Base-by-base conservation (phyloP, 2,797 vertebrate species). In the Gorsachius magnificus region DNA sequence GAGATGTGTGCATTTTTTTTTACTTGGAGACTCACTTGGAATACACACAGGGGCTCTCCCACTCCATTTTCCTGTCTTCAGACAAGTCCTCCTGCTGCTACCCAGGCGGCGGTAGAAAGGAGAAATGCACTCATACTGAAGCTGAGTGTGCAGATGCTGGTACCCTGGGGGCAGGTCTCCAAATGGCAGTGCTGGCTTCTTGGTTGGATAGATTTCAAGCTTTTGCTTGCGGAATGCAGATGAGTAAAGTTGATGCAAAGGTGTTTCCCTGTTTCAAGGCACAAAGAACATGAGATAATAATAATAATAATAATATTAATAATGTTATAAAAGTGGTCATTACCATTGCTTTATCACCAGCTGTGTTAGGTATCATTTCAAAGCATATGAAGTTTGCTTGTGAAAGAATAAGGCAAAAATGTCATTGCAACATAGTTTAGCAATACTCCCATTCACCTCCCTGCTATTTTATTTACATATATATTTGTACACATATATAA, bases 61-160 rank as follows among this genome's bases (percentile, higher is more conserved):
- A 31, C 99, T 99, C 99, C 99, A 99, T 95, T 99, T 99, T 10
- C 99, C 99, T 3, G 99, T 99, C 97, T 99, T 99, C 54, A 99
- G 97, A 96, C 99, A 99, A 3, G 99, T 99, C 83, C 99, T 99
- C 15, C 99, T 98, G 86, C 99, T 96, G 95, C 99, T 99, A 69
- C 99, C 99, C 54, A 98, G 97, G 95, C 99, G 99, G 17, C 98
- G 99, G 97, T 99, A 99, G 97, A 98, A 99, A 3, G 98, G 98
- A 20, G 99, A 99, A 24, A 98, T 97, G 41, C 99, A 99, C 48
- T 99, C 99, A 0, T 99, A 99, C 95, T 99, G 98, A 26, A 99
- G 98, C 64, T 99, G 99, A 4, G 99, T 98, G 97, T 99, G 99
- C 75, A 99, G 98, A 41, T 98, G 99, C 65, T 99, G 99, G 97